Base-by-base conservation (phyloP, 2,888 invertebrate genomes). In the Leptopilina myrica region DNA sequence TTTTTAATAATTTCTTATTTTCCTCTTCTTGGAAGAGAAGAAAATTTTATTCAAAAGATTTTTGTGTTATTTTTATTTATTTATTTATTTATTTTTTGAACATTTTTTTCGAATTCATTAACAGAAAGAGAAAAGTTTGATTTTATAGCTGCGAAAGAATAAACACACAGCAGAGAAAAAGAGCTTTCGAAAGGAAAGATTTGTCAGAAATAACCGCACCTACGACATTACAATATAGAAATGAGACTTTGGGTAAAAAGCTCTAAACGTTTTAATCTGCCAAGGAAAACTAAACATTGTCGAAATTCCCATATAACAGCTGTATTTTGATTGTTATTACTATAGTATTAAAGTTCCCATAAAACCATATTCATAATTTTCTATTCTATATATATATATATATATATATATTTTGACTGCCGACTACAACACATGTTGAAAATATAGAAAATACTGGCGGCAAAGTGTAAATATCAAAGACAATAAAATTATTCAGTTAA, bases 141-240 rank as follows among this genome's bases (percentile, higher is more conserved):
- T 73, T 69, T 73, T 59, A 40, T 56, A 56, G 15, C 73, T n/a
- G 49, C 14, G 73, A 56, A 73, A 56, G 33, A 73, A 56, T n/a
- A 73, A 73, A 73, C 56, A 73, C 56, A 73, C 33, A 73, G 20
- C 20, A 20, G 20, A 33, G n/a, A 56, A 33, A 40, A 73, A 53
- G 56, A 56, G 40, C 73, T 33, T 56, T 73, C 33, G 26, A 56
- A 53, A 73, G 11, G 26, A 53, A 53, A 5, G 53, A 53, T 53
- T 6, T 69, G 56, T 73, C 73, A 73, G n/a, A 69, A 69, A 73
- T 73, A 73, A 56, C 20, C 20, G 20, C 73, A 73, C 56, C 73
- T 33, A 56, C 73, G 56, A 73, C 56, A 33, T 67, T 67, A 11
- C 49, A 33, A 33, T 33, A 33, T 33, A 49, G 20, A 12, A 33